phyloP scores from a whole-genome alignment of 2,888 invertebrate species.

The Eretmocerus hayati region DNA sequence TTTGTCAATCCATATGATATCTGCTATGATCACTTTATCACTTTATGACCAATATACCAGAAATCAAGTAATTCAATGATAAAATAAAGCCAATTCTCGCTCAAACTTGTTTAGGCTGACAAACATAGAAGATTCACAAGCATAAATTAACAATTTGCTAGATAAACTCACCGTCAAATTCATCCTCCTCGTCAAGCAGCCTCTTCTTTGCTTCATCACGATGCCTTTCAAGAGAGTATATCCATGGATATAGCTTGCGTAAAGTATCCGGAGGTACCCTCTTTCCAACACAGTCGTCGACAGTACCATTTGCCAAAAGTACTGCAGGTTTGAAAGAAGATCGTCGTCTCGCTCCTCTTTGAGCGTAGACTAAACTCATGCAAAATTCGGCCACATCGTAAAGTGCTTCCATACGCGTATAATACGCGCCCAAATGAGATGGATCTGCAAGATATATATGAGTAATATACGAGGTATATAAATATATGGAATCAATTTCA shows the following conservation, averaged over 20 bases:
- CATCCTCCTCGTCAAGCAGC: constrained; percentile 33
- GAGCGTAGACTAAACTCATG: constrained; percentile 34
- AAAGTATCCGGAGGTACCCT: constrained; percentile 31
- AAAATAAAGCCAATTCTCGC: too few relatives aligned
- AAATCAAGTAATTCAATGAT: too few relatives aligned
- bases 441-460: too few relatives aligned
- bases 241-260: constrained; percentile 33
- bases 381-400: constrained; percentile 36
- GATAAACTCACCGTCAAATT: constrained; percentile 33
- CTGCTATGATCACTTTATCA: too few relatives aligned
- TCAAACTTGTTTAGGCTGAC: too few relatives aligned
- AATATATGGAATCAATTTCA: too few relatives aligned
- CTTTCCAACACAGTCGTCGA: constrained; percentile 38
- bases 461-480: too few relatives aligned
- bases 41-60: too few relatives aligned
- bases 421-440: constrained; percentile 29
- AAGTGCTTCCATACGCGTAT: constrained; percentile 32
- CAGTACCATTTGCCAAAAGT: constrained; percentile 33
- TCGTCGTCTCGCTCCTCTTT: constrained; percentile 28
- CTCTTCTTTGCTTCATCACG: constrained; percentile 27
- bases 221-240: constrained; percentile 28
- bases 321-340: constrained; percentile 32
- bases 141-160: not conserved
- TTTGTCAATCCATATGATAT: too few relatives aligned
- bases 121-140: not conserved